Evolutionary conservation across 2,113 vertebrate genomes (phyloP).

Genomic region (Rhinolophus ferrumequinum): DNA sequence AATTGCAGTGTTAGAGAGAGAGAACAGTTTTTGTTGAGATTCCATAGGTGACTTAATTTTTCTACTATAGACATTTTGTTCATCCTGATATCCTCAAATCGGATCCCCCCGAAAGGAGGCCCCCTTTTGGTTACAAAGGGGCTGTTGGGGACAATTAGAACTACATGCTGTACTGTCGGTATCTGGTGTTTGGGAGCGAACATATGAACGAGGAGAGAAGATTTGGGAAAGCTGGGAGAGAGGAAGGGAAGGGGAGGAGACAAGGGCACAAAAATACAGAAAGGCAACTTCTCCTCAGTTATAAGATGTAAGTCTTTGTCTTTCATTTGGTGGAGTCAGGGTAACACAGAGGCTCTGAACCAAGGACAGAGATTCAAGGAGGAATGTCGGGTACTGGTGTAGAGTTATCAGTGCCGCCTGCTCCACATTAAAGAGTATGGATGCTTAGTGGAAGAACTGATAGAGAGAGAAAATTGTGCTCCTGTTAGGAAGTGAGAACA

Average conservation of each 20-base stretch:
- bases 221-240: not conserved
- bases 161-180: not conserved
- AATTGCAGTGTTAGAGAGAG: not conserved
- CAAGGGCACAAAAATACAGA: not conserved
- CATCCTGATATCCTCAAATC: not conserved
- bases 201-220: not conserved
- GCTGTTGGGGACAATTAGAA: not conserved
- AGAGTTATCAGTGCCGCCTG: not conserved
- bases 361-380: not conserved
- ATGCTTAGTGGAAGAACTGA: not conserved
- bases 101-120: not conserved
- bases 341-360: not conserved
- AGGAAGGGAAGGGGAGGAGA: not conserved
- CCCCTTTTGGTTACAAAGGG: not conserved
- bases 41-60: not conserved
- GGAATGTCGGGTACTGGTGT: not conserved
- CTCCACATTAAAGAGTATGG: not conserved
- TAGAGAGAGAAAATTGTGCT: not conserved
- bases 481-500: not conserved
- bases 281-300: not conserved
- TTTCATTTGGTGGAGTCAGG: not conserved
- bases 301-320: not conserved
- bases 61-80: not conserved
- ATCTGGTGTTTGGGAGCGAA: not conserved
- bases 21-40: not conserved